These are phyloP conservation scores for Caenorhabditis afra DNA, from an alignment of 2,888 invertebrate species.

Conservation along the genomic window DNA sequence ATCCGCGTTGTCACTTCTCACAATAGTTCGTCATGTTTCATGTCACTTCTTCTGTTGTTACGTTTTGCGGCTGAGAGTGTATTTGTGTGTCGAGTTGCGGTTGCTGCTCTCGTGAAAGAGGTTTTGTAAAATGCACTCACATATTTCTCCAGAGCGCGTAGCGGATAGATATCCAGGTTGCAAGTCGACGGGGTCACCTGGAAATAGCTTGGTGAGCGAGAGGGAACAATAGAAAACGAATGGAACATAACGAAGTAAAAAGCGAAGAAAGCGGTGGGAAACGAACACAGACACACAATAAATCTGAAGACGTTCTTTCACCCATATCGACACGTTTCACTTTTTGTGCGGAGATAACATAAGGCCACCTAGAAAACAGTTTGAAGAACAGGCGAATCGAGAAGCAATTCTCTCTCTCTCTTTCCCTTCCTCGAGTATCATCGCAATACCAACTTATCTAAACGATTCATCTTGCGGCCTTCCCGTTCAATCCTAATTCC, in stretches of 20 bases:
- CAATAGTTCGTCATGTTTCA: slow-evolving; percentile 62
- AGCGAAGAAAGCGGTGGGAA: background rate
- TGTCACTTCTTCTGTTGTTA: slow-evolving; percentile 49
- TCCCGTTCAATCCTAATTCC: background rate
- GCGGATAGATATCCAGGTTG: slow-evolving; percentile 24
- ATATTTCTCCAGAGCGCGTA: slow-evolving; percentile 31
- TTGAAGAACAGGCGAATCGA: slow-evolving; percentile 1
- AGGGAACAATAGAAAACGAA: background rate
- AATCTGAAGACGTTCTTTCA: slow-evolving; percentile 25
- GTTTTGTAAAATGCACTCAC: slow-evolving; percentile 52
- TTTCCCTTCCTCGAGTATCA: background rate
- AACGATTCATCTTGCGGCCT: too few species aligned
- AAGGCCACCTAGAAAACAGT: slow-evolving; percentile 23
- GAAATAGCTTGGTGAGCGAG: background rate
- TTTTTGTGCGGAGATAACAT: slow-evolving; percentile 51
- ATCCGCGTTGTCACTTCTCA: slow-evolving; percentile 60
- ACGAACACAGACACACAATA: slow-evolving; percentile 13
- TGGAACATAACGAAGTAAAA: background rate
- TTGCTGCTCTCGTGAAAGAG: background rate
- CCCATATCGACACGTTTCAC: slow-evolving; percentile 44
- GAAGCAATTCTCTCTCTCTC: background rate
- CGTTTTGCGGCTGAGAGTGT: slow-evolving; percentile 37
- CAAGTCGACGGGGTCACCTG: background rate
- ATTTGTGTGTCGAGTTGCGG: slow-evolving; percentile 11
- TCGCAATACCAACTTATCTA: slow-evolving; percentile 14